Conservation (phyloP, 1,140 invertebrate genomes). For the Halictus rubicundus region DNA sequence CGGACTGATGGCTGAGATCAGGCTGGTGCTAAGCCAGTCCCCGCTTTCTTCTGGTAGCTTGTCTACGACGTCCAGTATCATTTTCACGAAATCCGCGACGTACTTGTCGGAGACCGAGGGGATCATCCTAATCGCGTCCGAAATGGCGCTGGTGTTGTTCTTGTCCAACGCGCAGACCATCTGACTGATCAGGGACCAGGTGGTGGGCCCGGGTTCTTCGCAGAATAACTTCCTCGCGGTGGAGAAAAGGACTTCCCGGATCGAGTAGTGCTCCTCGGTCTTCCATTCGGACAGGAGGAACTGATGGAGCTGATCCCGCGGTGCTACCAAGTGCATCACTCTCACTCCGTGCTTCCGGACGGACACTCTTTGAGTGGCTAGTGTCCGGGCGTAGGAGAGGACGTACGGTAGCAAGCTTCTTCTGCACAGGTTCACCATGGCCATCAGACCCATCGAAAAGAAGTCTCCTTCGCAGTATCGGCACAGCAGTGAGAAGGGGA, state of each 20-base stretch:
- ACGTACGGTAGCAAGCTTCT: conserved; percentile 33
- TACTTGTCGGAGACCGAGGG: conserved; percentile 58
- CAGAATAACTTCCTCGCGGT: conserved; percentile 49
- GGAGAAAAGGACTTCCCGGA: conserved; percentile 61
- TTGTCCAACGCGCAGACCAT: conserved; percentile 42
- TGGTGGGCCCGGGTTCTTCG: conserved; percentile 34
- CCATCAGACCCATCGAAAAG: conserved; percentile 20
- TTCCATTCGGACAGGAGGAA: conserved; percentile 57
- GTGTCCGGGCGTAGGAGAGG: conserved; percentile 40
- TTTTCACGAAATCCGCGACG: conserved; percentile 48
- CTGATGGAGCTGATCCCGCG: conserved; percentile 22
- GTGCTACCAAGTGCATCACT: conserved; percentile 53
- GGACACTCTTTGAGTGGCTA: conserved; percentile 55
- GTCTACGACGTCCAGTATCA: conserved; percentile 33
- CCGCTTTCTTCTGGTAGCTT: neutral
- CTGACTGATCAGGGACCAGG: conserved; percentile 56
- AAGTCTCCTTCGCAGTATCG: conserved; percentile 64
- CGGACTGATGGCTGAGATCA: conserved; percentile 29
- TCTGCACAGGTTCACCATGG: conserved; percentile 27
- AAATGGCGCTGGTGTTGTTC: conserved; percentile 11
- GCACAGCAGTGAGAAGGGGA: conserved; percentile 48
- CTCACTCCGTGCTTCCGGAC: conserved; percentile 69
- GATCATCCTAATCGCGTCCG: neutral
- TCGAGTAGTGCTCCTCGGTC: conserved; percentile 58
- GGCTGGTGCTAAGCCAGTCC: too few species aligned